A percentile compares a stretch with the other conserved stretches of the same genome.
phyloP scores from a whole-genome alignment of 1,140 invertebrate genomes.

The Lepidurus arcticus region DNA sequence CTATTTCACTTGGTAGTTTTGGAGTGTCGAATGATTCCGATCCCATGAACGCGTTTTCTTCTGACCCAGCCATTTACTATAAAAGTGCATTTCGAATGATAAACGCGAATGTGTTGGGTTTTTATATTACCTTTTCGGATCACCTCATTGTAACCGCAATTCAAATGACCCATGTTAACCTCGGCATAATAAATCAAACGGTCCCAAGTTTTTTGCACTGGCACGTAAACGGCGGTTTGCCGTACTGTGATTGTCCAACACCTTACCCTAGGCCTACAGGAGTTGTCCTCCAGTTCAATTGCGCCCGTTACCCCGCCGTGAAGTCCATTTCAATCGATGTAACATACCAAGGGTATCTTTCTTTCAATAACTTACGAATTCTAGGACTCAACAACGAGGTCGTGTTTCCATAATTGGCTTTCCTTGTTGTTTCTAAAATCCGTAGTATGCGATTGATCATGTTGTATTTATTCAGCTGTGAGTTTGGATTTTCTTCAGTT shows the following conservation, averaged over 20 bases:
- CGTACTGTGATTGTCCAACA: background rate
- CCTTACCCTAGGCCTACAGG: background rate
- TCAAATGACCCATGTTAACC: background rate
- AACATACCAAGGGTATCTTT: background rate
- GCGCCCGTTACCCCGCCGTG: background rate
- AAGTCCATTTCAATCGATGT: background rate
- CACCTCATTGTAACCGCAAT: background rate
- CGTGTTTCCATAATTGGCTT: no score
- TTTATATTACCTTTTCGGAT: background rate
- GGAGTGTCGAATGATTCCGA: background rate
- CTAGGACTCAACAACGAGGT: background rate
- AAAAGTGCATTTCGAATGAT: background rate
- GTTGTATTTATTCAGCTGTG: no score
- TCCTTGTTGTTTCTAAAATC: no score
- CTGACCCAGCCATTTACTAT: background rate
- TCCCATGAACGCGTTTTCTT: background rate
- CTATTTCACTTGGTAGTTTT: background rate
- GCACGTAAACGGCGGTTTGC: background rate
- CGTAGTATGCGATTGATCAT: no score
- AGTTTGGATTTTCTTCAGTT: no score
- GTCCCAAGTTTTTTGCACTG: background rate
- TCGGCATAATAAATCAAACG: background rate
- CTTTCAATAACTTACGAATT: background rate
- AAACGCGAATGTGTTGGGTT: background rate
- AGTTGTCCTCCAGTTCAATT: background rate